Base-by-base conservation (phyloP, 2,888 invertebrate genomes). In the Beris morrisii region DNA sequence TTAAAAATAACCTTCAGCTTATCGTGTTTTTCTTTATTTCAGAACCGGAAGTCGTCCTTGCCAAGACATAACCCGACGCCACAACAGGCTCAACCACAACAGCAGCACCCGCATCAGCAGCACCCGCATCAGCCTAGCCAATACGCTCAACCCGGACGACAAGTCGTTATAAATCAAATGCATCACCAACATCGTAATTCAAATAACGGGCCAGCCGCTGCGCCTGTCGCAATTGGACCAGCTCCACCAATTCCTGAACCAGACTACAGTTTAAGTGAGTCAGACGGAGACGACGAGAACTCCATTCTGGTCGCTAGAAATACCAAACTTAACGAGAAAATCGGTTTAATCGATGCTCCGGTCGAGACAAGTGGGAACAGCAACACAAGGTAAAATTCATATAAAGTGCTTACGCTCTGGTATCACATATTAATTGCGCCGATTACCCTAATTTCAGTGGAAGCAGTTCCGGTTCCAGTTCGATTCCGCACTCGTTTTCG, bases 181-280 rank as follows among this genome's bases (percentile, higher is more conserved):
- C 67, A 48, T 61, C 71, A 57, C 6, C 45, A 45, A 11, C 81
- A 65, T 70, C 70, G 69, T 54, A 70, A 73, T 67, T 70, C 7
- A 7, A 38, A 38, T 38, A 61, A 22, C 70, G 67, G 71, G 70
- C 77, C 81, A 72, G 67, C 76, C 71, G 64, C 63, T n/a, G 43
- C 30, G 5, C 57, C 57, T 15, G 30, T 50, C 7, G 57, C 28
- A 12, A 65, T 50, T 1, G 65, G 65, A 11, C 74, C 75, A 9
- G 86, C 86, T 1, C 90, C 94, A 7, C 91, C 92, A n/a, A 94
- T 94, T 72, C 94, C 94, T 0, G 94, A 94, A 76, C 94, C 94
- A 0, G 94, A 94, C 80, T 94, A 94, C 82, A 93, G 93, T 78
- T 87, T 93, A 81, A 92, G 91, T 70, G 93, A 92, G 77, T 91